Evolutionary conservation across 2,888 invertebrate species (phyloP).

Genomic region (Calameuta filiformis): DNA sequence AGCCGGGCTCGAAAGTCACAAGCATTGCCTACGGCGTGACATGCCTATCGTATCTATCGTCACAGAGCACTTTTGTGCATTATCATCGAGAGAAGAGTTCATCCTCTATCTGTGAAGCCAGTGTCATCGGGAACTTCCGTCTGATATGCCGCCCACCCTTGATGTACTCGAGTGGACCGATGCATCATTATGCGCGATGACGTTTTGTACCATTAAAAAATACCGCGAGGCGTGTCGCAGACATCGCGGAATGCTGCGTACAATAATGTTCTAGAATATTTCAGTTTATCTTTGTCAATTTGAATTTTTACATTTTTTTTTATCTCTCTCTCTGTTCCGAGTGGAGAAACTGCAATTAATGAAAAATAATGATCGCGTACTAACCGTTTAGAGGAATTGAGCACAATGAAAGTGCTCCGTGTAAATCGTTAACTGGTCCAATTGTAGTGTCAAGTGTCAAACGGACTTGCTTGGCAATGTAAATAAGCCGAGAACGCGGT

Average conservation of each 20-base stretch:
- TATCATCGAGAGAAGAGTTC: slow-evolving; percentile 7
- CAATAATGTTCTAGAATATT: background rate
- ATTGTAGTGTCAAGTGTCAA: slow-evolving; percentile 46
- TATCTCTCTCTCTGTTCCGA: background rate
- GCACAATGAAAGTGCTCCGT: background rate
- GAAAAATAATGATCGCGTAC: background rate
- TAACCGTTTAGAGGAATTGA: background rate
- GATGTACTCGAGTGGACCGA: slow-evolving; percentile 4
- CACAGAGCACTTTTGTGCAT: background rate
- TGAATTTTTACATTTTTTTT: background rate
- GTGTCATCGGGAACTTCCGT: slow-evolving; percentile 35
- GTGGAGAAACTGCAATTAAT: background rate
- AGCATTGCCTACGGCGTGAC: background rate
- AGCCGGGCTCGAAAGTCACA: background rate
- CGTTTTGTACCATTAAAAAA: background rate
- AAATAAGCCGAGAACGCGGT: slow-evolving; percentile 17
- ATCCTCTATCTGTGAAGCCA: slow-evolving; percentile 11
- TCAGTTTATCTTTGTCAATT: too few species aligned
- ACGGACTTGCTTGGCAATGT: slow-evolving; percentile 24
- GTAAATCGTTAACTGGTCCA: slow-evolving; percentile 35
- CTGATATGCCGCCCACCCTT: slow-evolving; percentile 35
- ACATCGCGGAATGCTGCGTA: slow-evolving; percentile 11
- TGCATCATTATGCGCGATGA: background rate
- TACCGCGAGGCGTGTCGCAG: slow-evolving; percentile 10
- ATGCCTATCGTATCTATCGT: background rate